Evolutionary conservation across 2,113 vertebrate genomes (phyloP).

Genomic region (Motacilla alba): DNA sequence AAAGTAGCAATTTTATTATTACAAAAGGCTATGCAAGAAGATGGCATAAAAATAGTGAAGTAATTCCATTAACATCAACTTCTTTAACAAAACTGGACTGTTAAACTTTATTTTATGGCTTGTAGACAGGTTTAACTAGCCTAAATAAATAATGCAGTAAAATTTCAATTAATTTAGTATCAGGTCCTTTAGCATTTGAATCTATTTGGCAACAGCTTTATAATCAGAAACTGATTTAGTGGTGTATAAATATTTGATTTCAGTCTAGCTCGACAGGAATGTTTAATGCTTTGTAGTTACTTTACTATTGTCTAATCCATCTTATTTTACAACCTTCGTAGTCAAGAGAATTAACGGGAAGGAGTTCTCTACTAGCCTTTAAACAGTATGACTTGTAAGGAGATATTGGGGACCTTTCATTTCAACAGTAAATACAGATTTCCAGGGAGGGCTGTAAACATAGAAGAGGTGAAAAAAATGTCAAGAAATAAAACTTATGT

Average conservation of each 20-base stretch:
- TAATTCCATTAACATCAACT: slow-evolving; percentile 7
- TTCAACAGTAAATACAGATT: not conserved
- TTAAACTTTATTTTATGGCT: slow-evolving; percentile 32
- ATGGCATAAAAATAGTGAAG: not conserved
- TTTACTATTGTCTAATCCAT: slow-evolving; percentile 27
- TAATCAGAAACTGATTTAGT: slow-evolving; percentile 48
- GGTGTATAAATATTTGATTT: slow-evolving; percentile 54
- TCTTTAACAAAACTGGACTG: not conserved
- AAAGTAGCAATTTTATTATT: not conserved
- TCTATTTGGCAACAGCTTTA: slow-evolving; percentile 26
- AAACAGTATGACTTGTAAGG: not conserved
- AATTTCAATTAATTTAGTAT: slow-evolving; percentile 31
- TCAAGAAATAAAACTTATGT: not conserved
- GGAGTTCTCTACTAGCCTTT: not conserved
- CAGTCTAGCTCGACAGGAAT: slow-evolving; percentile 14
- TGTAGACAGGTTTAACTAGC: slow-evolving; percentile 36
- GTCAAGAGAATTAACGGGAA: slow-evolving; percentile 25
- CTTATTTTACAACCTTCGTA: not conserved
- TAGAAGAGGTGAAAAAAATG: not conserved
- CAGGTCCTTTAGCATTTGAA: slow-evolving; percentile 16
- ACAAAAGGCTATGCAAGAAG: not conserved
- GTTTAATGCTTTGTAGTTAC: slow-evolving; percentile 32
- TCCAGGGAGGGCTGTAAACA: not conserved
- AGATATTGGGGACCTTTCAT: not conserved
- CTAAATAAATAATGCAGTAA: slow-evolving; percentile 48